Percentiles rank a stretch among this genome's conserved stretches.
Evolutionary conservation across 1,140 invertebrate species (phyloP).

Genomic region (Bombus picipes): DNA sequence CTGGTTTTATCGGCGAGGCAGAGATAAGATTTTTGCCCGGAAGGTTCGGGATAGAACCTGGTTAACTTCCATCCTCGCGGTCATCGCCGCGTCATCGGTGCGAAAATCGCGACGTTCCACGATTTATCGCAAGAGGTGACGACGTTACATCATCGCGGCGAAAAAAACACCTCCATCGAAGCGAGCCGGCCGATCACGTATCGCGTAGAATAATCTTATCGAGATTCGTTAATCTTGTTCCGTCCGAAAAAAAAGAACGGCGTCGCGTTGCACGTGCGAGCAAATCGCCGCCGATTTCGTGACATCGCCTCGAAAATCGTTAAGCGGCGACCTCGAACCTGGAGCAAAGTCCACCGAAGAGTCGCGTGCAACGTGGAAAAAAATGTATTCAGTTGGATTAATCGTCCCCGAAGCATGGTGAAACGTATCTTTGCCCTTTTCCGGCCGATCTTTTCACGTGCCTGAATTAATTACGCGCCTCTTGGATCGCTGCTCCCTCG

Average conservation of each 20-base stretch:
- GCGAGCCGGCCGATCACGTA: conserved; percentile 54
- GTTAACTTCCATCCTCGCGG: neutral
- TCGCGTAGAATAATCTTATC: conserved; percentile 73
- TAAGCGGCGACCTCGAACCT: neutral
- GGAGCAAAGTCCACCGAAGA: neutral
- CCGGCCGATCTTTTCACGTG: too few species aligned
- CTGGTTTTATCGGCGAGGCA: neutral
- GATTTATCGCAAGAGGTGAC: neutral
- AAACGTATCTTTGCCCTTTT: neutral
- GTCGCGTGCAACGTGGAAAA: neutral
- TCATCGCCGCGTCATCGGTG: neutral
- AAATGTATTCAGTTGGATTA: neutral
- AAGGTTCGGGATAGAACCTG: neutral
- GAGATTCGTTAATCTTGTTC: conserved; percentile 69
- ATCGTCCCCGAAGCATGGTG: too few species aligned
- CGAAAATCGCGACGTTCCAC: neutral
- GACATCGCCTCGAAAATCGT: neutral
- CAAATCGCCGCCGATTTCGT: neutral
- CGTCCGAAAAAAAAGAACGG: conserved; percentile 6
- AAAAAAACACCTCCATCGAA: conserved; percentile 58
- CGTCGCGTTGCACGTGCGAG: conserved; percentile 1
- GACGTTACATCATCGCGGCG: conserved; percentile 43
- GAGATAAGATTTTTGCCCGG: conserved; percentile 9
- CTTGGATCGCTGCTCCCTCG: too few species aligned
- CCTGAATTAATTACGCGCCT: too few species aligned